A percentile compares a stretch with the other conserved stretches of the same genome.
phyloP scores from a whole-genome alignment of 2,888 invertebrate genomes.

The Acanthosepion esculentum region DNA sequence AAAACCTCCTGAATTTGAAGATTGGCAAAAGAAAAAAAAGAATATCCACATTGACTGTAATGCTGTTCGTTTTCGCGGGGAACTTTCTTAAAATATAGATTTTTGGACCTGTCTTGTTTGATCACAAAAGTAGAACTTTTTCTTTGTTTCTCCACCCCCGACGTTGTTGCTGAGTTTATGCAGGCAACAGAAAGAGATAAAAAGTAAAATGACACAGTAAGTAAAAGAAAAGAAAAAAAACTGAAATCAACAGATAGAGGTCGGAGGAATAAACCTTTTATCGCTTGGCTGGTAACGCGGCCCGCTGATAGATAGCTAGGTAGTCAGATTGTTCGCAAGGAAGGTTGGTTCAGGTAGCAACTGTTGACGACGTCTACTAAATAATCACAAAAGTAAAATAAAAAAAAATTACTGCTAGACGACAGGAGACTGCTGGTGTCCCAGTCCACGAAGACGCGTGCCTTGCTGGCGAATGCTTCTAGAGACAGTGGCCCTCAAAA shows the following conservation, averaged over 20 bases:
- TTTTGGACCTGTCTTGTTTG: neutral
- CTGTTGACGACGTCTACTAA: neutral
- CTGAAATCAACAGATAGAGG: neutral
- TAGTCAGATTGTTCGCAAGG: conserved; percentile 4
- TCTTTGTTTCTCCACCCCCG: neutral
- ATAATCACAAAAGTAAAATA: neutral
- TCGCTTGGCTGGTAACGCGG: neutral
- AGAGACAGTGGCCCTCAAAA: neutral
- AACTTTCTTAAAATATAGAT: neutral
- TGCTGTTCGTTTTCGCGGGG: neutral
- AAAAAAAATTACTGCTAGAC: neutral
- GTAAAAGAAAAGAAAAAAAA: neutral
- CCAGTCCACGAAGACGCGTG: neutral
- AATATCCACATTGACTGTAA: neutral
- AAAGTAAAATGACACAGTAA: neutral
- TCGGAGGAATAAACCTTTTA: neutral
- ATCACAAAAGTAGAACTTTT: neutral
- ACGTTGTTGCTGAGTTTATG: neutral
- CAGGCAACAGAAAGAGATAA: neutral
- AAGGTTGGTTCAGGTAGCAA: neutral
- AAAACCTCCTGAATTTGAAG: neutral
- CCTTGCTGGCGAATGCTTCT: conserved; percentile 37
- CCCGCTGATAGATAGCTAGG: neutral
- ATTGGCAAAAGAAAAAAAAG: neutral
- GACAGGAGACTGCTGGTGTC: neutral